Evolutionary conservation across 2,888 invertebrate genomes (phyloP).

Genomic region (Drosophila diplacantha): DNA sequence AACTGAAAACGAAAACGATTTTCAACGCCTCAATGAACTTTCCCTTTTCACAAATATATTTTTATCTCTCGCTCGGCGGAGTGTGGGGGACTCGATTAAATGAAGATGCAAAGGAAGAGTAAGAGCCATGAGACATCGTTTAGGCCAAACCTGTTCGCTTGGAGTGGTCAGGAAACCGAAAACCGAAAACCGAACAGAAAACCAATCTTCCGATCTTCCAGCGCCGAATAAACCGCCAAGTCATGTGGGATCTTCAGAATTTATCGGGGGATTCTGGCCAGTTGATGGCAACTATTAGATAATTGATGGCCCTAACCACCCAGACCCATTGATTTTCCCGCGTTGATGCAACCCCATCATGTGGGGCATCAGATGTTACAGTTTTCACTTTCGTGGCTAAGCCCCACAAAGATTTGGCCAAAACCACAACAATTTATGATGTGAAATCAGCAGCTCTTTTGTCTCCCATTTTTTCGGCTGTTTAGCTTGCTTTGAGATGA

Average conservation of each 20-base stretch:
- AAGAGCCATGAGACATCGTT: conserved; percentile 62
- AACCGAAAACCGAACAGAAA: conserved; percentile 29
- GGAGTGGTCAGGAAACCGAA: conserved; percentile 42
- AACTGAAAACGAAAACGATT: conserved; percentile 44
- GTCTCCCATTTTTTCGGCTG: conserved; percentile 32
- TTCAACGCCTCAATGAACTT: conserved; percentile 65
- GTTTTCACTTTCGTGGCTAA: conserved; percentile 63
- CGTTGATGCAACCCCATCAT: conserved; percentile 47
- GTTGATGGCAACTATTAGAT: conserved; percentile 20
- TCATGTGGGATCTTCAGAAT: conserved; percentile 27
- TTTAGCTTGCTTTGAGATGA: conserved; percentile 53
- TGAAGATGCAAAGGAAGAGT: conserved; percentile 70
- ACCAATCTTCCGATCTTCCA: conserved; percentile 1
- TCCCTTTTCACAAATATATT: conserved; percentile 60
- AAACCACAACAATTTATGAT: conserved; percentile 57
- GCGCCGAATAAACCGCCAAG: not conserved
- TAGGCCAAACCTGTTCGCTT: conserved; percentile 61
- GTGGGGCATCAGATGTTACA: conserved; percentile 56
- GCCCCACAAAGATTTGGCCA: conserved; percentile 41
- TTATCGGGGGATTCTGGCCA: conserved; percentile 2
- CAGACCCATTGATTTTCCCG: conserved; percentile 27
- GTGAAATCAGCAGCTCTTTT: conserved; percentile 48
- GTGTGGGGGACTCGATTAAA: conserved; percentile 42
- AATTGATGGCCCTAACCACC: conserved; percentile 16
- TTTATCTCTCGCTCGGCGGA: conserved; percentile 20